Evolutionary conservation across 2,797 vertebrate species (phyloP).

Genomic region (Sternotherus odoratus): DNA sequence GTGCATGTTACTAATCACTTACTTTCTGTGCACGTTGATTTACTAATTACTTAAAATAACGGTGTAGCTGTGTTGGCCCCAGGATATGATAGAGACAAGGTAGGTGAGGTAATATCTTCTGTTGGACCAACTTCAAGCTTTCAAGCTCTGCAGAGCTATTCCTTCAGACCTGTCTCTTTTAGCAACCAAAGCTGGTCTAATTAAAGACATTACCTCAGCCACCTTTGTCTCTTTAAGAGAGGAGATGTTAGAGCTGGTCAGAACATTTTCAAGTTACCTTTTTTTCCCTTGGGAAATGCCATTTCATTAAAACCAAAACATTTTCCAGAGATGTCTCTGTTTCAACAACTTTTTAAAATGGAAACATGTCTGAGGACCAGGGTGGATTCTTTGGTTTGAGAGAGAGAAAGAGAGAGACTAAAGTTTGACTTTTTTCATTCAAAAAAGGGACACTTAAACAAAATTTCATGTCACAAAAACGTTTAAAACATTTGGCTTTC

Average conservation of each 20-base stretch:
- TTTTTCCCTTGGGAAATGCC: not conserved
- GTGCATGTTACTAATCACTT: not conserved
- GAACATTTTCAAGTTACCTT: fast-evolving
- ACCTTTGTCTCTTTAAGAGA: not conserved
- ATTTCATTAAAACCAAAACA: not conserved
- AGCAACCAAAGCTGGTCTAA: not conserved
- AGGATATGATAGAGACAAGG: not conserved
- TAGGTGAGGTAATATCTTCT: not conserved
- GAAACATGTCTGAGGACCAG: not conserved
- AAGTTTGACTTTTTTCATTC: not conserved
- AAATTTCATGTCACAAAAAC: not conserved
- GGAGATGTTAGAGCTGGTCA: not conserved
- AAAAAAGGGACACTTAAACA: not conserved
- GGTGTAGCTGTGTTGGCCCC: not conserved
- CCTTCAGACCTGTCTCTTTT: not conserved
- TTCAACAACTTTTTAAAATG: not conserved
- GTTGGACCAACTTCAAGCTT: not conserved
- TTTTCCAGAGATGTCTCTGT: not conserved
- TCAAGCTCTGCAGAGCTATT: not conserved
- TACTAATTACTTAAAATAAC: not conserved
- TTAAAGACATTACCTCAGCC: not conserved
- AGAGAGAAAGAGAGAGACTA: not conserved
- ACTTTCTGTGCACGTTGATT: not conserved
- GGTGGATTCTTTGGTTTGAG: not conserved
- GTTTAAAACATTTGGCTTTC: not conserved